Base-by-base conservation (phyloP, 2,797 vertebrate species). In the Echeneis naucrates region DNA sequence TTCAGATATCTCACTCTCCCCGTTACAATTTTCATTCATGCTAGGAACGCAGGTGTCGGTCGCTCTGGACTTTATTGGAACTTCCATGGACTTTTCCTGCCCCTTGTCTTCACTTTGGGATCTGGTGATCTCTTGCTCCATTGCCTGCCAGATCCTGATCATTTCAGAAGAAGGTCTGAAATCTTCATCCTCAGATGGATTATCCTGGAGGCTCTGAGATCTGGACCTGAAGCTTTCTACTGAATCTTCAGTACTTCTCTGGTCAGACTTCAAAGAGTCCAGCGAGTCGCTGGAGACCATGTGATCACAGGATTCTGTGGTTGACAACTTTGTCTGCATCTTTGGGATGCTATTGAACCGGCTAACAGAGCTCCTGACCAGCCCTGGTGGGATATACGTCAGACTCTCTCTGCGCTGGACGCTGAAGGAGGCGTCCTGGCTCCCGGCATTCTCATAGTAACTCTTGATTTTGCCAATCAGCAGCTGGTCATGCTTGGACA, bases 331-430 rank as follows among this genome's bases (percentile, higher is more conserved):
- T 6, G 64, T 35, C 40, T 19, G 62, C 8, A 54, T 11, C 44
- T 82, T 83, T 0, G 95, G 95, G 51, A 94, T 86, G 80, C 86
- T 94, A 71, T 98, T 96, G 57, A 98, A 85, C 14, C 94, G 95
- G 84, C 86, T 95, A 64, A 99, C 91, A 0, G 96, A 97, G 90
- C 87, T 98, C 35, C 94, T 90, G 57, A 99, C 97, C 61, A 98
- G 76, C 2, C 98, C 98, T 0, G 95, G 91, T 0, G 98, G 98
- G 84, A 99, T 99, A 79, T 97, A 97, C 0, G 94, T 96, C 44
- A 99, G 95, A 72, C 98, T 99, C 85, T 98, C 98, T 0, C 97
- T 89, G 63, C 98, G 96, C 61, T 91, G 94, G 19, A 98, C 85
- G 4, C 95, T 91, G 16, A 97, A 96, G 58, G 85, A 40, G 0